Evolutionary conservation across 2,797 vertebrate species (phyloP).

Genomic region (Carcharodon carcharias): DNA sequence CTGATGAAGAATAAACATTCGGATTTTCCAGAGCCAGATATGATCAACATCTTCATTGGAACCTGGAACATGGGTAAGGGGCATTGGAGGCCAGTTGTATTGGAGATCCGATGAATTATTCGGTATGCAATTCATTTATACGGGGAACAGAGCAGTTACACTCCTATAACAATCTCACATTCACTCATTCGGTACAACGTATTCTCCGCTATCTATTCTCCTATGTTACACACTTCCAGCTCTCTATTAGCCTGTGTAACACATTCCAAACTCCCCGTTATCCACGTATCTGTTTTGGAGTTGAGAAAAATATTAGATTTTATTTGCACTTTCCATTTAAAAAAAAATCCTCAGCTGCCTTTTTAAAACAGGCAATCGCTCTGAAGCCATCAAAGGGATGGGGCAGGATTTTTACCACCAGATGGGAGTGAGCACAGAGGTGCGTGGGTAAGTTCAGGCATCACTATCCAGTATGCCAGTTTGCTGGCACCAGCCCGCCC

Average conservation of each 20-base stretch:
- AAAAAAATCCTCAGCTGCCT: background rate
- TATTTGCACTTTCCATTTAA: background rate
- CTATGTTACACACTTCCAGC: background rate
- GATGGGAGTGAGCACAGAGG: too few species aligned
- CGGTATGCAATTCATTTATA: background rate
- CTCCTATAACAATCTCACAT: background rate
- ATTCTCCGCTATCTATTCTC: background rate
- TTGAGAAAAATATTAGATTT: background rate
- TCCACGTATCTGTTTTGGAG: too few species aligned
- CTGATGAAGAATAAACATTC: conserved; percentile 99
- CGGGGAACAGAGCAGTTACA: background rate
- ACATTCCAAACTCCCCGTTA: background rate
- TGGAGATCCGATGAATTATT: background rate
- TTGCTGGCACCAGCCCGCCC: too few species aligned
- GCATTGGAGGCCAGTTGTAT: background rate
- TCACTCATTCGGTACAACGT: background rate
- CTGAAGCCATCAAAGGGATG: too few species aligned
- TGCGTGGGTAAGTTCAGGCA: too few species aligned
- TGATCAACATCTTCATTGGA: conserved; percentile 95
- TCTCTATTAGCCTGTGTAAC: background rate
- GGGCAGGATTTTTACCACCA: too few species aligned
- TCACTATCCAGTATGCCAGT: too few species aligned
- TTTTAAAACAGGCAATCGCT: background rate
- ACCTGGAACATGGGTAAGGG: conserved; percentile 97
- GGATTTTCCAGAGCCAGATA: conserved; percentile 88